Evolutionary conservation across 2,888 invertebrate genomes (phyloP).

Genomic region (Cephonodes hylas): DNA sequence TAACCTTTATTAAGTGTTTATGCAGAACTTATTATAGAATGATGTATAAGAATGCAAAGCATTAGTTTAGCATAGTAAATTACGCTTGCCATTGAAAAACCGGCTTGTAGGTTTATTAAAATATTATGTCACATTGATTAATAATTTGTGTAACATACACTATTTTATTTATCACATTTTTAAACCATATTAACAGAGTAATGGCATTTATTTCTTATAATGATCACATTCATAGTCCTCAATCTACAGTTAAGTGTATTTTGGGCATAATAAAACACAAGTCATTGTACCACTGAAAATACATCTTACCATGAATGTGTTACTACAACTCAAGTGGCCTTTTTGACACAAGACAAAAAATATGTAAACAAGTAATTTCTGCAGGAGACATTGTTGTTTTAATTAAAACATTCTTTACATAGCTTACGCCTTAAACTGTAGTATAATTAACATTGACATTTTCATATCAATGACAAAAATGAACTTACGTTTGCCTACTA

Average conservation of each 20-base stretch:
- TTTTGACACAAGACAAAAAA: not conserved
- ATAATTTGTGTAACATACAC: too few relatives aligned
- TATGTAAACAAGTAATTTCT: not conserved
- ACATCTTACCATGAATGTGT: not conserved
- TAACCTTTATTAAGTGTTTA: not conserved
- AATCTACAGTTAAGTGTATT: too few relatives aligned
- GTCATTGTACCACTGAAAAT: too few relatives aligned
- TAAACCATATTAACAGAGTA: too few relatives aligned
- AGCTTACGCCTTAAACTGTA: not conserved
- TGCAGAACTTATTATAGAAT: not conserved
- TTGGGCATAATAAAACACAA: too few relatives aligned
- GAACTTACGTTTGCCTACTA: constrained; percentile 32
- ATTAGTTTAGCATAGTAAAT: not conserved
- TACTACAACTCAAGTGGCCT: not conserved
- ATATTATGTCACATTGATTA: too few relatives aligned
- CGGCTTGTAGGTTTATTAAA: not conserved
- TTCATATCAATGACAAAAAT: constrained; percentile 29
- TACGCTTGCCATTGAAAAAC: not conserved
- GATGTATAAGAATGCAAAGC: not conserved
- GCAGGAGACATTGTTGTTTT: not conserved
- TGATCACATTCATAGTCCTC: too few relatives aligned
- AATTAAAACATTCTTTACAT: not conserved
- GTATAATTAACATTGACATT: constrained; percentile 11
- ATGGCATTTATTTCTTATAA: too few relatives aligned
- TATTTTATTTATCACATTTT: too few relatives aligned